phyloP scores from a whole-genome alignment of 1,140 invertebrate genomes.

The Calephelis nemesis region DNA sequence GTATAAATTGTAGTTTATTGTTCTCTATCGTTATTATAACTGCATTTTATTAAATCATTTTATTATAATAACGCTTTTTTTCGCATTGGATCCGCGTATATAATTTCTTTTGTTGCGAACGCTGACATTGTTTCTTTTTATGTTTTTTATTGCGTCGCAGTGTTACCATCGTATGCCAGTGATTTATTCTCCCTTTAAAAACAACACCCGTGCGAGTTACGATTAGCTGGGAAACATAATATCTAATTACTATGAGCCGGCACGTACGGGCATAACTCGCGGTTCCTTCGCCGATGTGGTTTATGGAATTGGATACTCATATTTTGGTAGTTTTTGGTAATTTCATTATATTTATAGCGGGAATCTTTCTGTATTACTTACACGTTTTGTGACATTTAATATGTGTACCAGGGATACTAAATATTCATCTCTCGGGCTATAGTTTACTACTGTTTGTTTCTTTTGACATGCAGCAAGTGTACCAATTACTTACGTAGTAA shows the following conservation, averaged over 20 bases:
- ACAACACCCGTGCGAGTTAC: conserved; percentile 75
- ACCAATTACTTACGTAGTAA: background rate
- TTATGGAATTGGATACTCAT: conserved; percentile 76
- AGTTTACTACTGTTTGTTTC: background rate
- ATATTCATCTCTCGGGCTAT: background rate
- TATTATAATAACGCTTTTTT: conserved; percentile 77
- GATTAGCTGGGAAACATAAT: conserved; percentile 72
- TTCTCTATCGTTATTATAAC: conserved; percentile 71
- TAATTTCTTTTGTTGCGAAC: conserved; percentile 75
- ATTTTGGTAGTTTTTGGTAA: conserved; percentile 70
- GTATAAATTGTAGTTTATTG: conserved; percentile 61
- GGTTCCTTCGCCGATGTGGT: conserved; percentile 71
- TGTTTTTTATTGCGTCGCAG: conserved; percentile 64
- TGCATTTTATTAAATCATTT: conserved; percentile 72
- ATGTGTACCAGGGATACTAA: conserved; percentile 7
- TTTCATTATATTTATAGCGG: conserved; percentile 26
- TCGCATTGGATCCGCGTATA: conserved; percentile 62
- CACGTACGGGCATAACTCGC: conserved; percentile 75
- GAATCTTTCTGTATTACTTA: conserved; percentile 11
- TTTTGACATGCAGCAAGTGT: background rate
- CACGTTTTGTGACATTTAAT: conserved; percentile 15
- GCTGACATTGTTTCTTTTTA: conserved; percentile 70
- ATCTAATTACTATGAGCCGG: conserved; percentile 76
- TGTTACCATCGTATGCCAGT: conserved; percentile 57
- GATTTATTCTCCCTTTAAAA: conserved; percentile 78